Conservation (phyloP, 2,888 invertebrate genomes). For the Chaetoderma sp. region DNA sequence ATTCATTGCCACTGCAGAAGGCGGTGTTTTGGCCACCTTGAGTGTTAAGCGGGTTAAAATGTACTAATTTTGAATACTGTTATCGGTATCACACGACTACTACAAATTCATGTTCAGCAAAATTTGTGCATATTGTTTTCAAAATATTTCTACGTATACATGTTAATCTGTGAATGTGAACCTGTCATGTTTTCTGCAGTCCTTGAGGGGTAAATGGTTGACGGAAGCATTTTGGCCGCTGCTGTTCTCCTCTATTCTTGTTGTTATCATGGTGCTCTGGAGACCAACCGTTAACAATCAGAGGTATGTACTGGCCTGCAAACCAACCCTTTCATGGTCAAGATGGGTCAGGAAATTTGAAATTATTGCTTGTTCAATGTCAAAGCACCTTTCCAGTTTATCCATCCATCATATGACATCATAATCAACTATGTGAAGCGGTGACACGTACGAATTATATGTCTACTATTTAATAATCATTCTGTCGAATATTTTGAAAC, state of each 20-base stretch:
- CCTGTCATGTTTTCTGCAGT: conserved; percentile 69
- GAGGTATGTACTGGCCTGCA: conserved; percentile 74
- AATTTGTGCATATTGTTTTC: not conserved
- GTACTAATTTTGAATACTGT: too few relatives aligned
- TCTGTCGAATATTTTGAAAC: too few relatives aligned
- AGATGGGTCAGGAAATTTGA: not conserved
- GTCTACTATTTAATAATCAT: too few relatives aligned
- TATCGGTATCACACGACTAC: not conserved
- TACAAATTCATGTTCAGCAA: not conserved
- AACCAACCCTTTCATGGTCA: not conserved
- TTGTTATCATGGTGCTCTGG: conserved; percentile 95
- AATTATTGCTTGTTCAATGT: too few relatives aligned
- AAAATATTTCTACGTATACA: too few relatives aligned
- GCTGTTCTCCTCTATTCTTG: conserved; percentile 86
- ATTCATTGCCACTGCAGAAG: too few relatives aligned
- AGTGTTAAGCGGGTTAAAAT: too few relatives aligned
- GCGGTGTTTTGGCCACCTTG: too few relatives aligned
- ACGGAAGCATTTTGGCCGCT: conserved; percentile 97
- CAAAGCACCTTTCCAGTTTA: too few relatives aligned
- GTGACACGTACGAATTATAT: too few relatives aligned
- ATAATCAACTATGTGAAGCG: too few relatives aligned
- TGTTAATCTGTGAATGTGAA: not conserved
- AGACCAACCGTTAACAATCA: conserved; percentile 96
- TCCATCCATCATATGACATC: too few relatives aligned
- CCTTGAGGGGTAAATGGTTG: conserved; percentile 86